Conservation (phyloP, 2,113 vertebrate species). For the Chitala chitala region DNA sequence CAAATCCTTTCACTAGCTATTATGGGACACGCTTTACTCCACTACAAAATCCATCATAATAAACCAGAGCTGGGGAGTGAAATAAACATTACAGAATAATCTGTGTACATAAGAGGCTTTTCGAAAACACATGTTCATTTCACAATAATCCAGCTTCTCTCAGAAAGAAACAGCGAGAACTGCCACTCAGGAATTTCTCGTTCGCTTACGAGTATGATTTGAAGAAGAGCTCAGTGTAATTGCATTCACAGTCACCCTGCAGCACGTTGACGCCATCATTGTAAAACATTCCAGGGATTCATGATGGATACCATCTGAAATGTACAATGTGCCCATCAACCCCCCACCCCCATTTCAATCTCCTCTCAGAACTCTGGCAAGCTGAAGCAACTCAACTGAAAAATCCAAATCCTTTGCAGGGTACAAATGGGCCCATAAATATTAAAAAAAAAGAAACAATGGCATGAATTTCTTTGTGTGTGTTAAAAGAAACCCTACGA, state of each 20-base stretch:
- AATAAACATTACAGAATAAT: conserved; percentile 36
- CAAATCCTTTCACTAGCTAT: conserved; percentile 29
- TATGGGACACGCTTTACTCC: conserved; percentile 18
- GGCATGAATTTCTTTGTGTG: no score
- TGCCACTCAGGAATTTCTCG: not conserved
- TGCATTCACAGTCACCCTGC: not conserved
- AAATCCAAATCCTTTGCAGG: not conserved
- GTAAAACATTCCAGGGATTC: not conserved
- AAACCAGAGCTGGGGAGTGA: conserved; percentile 26
- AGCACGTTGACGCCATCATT: not conserved
- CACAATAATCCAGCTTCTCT: conserved; percentile 29
- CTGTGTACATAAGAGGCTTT: conserved; percentile 36
- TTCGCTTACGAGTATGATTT: not conserved
- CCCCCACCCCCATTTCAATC: not conserved
- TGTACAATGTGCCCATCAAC: not conserved
- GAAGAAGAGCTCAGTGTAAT: not conserved
- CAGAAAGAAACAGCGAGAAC: conserved; percentile 6
- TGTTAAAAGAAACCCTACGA: no score
- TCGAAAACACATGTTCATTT: conserved; percentile 38
- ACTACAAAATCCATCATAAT: conserved; percentile 28
- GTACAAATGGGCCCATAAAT: conserved; percentile 1
- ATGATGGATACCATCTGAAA: not conserved
- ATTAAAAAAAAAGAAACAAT: not conserved
- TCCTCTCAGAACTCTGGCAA: not conserved
- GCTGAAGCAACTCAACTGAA: not conserved